A percentile compares a stretch with the other conserved stretches of the same genome.
Conservation (phyloP, 2,113 vertebrate species). For the Engystomops pustulosus region DNA sequence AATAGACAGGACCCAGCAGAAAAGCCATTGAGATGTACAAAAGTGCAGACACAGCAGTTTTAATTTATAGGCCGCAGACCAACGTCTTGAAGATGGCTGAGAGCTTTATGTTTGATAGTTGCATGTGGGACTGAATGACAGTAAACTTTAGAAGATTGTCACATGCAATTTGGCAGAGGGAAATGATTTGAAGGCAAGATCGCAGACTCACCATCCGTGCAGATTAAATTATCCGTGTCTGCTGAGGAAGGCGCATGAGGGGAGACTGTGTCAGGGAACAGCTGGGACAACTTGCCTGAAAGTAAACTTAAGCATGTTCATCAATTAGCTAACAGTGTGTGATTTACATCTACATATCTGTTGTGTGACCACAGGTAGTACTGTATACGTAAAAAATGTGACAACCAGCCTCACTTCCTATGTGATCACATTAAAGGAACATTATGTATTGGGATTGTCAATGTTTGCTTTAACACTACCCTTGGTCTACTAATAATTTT, state of each 20-base stretch:
- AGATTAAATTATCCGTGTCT: constrained; percentile 43
- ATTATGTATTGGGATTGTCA: too few relatives aligned
- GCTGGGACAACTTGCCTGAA: constrained; percentile 19
- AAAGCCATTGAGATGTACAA: not conserved
- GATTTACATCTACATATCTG: not conserved
- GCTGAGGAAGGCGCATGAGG: not conserved
- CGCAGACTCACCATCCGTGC: constrained; percentile 23
- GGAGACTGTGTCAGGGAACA: constrained; percentile 5
- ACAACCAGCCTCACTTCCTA: too few relatives aligned
- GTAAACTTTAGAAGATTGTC: constrained; percentile 38
- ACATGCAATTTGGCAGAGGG: constrained; percentile 30
- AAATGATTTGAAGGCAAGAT: constrained; percentile 46
- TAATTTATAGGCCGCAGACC: not conserved
- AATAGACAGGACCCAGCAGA: not conserved
- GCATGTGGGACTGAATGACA: constrained; percentile 39
- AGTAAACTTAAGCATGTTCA: constrained; percentile 10
- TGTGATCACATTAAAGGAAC: too few relatives aligned
- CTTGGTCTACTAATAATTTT: too few relatives aligned
- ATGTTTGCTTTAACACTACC: too few relatives aligned
- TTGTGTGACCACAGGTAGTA: too few relatives aligned
- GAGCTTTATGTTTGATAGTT: constrained; percentile 15
- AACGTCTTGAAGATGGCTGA: not conserved
- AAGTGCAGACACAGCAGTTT: constrained; percentile 12
- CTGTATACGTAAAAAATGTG: too few relatives aligned
- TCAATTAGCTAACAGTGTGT: not conserved